Conservation (phyloP, 2,113 vertebrate genomes). For the human (Homo sapiens) region GRCh38 chr6:140684001-140684500, state of each 20-base stretch:
- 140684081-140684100: background rate
- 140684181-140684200: background rate
- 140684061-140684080: background rate
- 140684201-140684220: background rate
- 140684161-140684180: background rate
- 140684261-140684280: background rate
- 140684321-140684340: background rate
- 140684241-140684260: background rate
- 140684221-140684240: background rate
- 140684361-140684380: no score
- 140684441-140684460: conserved; percentile 10
- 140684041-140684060: background rate
- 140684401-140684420: background rate
- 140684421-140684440: background rate
- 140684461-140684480: background rate
- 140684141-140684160: background rate
- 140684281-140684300: background rate
- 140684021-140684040: background rate
- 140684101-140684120: background rate
- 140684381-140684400: background rate
- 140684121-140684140: background rate
- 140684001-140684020: background rate
- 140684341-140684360: background rate
- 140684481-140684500: conserved; percentile 29
- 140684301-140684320: conserved; percentile 11